A percentile compares a stretch with the other conserved stretches of the same genome.
These are phyloP conservation scores for Brachyptera putata DNA, from an alignment of 2,888 invertebrate genomes.

Conservation along the genomic window DNA sequence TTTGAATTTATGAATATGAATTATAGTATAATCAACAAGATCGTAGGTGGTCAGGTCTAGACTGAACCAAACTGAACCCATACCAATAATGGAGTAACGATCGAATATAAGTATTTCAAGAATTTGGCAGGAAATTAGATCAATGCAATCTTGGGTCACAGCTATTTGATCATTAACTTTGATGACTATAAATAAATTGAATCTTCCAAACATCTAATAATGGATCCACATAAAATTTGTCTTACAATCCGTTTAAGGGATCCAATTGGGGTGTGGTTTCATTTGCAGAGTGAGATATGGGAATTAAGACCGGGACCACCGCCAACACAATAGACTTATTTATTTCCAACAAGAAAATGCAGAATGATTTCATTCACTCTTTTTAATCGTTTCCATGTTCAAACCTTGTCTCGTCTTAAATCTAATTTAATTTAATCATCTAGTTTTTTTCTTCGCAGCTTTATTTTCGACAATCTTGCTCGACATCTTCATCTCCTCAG, in stretches of 20 bases:
- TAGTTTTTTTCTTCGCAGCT: conserved; percentile 3
- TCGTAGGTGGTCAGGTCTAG: too few relatives aligned
- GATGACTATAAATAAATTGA: too few relatives aligned
- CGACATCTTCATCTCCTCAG: conserved; percentile 2
- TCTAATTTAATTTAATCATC: conserved; percentile 11
- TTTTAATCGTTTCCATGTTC: conserved; percentile 14
- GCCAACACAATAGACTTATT: conserved; percentile 17
- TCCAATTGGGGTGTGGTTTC: not conserved
- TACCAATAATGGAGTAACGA: too few relatives aligned
- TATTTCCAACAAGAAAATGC: conserved; percentile 10
- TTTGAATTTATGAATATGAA: too few relatives aligned
- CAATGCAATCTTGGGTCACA: too few relatives aligned
- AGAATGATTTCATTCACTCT: conserved; percentile 1
- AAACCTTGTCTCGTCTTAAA: not conserved
- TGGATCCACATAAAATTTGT: not conserved
- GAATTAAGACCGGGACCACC: not conserved
- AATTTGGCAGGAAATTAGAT: too few relatives aligned
- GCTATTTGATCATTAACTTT: too few relatives aligned
- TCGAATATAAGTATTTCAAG: too few relatives aligned
- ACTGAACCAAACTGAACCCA: too few relatives aligned
- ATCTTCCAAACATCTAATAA: too few relatives aligned
- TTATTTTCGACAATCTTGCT: not conserved
- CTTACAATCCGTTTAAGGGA: not conserved
- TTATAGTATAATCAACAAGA: too few relatives aligned
- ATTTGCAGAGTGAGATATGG: not conserved